phyloP scores from a whole-genome alignment of 2,113 vertebrate genomes.

The Solea senegalensis region DNA sequence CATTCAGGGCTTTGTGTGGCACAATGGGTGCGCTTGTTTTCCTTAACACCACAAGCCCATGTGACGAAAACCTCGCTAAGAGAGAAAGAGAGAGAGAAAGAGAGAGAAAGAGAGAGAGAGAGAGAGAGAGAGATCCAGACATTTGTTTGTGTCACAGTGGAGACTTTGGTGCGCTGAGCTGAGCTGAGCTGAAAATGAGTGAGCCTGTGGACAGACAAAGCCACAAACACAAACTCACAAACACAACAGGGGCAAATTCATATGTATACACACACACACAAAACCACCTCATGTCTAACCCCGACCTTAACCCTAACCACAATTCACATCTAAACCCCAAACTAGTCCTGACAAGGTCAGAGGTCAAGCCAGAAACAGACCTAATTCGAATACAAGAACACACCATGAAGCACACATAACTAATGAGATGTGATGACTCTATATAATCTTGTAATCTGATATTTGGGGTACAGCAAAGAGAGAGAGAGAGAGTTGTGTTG shows the following conservation, averaged over 20 bases:
- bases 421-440: neutral
- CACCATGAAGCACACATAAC: no score
- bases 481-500: slow-evolving; percentile 10
- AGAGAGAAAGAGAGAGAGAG: slow-evolving; percentile 63
- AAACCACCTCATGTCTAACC: neutral
- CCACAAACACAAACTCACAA: slow-evolving; percentile 36
- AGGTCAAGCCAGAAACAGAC: no score
- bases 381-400: no score
- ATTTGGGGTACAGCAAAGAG: slow-evolving; percentile 20
- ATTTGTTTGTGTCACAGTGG: slow-evolving; percentile 79
- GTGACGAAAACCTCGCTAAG: slow-evolving; percentile 76
- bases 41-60: slow-evolving; percentile 80
- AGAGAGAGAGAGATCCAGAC: slow-evolving; percentile 73
- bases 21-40: slow-evolving; percentile 85
- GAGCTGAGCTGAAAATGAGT: slow-evolving; percentile 57
- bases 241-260: slow-evolving; percentile 34
- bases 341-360: no score
- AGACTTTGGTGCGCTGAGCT: slow-evolving; percentile 71
- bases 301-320: no score
- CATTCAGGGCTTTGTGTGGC: slow-evolving; percentile 81
- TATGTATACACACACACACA: slow-evolving; percentile 1
- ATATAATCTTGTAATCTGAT: slow-evolving; percentile 4
- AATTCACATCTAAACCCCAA: no score
- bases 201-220: slow-evolving; percentile 32
- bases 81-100: slow-evolving; percentile 54